These are phyloP conservation scores for Eupithecia vulgata DNA, from an alignment of 2,888 invertebrate genomes.

Conservation along the genomic window DNA sequence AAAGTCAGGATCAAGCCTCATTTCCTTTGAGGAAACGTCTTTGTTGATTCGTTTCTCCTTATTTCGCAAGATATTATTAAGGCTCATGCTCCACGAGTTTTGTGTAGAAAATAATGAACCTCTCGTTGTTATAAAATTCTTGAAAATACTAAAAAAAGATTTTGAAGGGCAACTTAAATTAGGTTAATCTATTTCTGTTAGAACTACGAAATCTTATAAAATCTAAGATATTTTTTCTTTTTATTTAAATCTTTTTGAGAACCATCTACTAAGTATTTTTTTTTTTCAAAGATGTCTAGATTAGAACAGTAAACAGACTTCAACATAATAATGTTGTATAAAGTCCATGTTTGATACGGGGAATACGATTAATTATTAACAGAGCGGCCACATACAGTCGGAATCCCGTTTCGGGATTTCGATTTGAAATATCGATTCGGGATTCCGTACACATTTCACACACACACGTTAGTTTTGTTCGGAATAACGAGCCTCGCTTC, in stretches of 20 bases:
- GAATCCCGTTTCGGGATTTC: too few species aligned
- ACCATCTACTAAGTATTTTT: background rate
- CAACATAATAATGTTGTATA: background rate
- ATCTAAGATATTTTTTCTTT: background rate
- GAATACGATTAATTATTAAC: background rate
- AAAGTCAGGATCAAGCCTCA: conserved; percentile 58
- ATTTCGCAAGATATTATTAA: conserved; percentile 59
- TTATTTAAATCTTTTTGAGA: background rate
- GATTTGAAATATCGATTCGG: too few species aligned
- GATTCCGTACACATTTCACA: too few species aligned
- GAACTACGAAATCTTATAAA: background rate
- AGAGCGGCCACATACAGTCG: too few species aligned
- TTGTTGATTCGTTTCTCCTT: conserved; percentile 66
- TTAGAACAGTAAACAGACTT: background rate
- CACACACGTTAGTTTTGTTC: too few species aligned
- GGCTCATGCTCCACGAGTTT: conserved; percentile 57
- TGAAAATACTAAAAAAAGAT: conserved; percentile 24
- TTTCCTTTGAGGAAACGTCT: conserved; percentile 63
- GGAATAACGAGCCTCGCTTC: too few species aligned
- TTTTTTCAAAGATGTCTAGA: background rate
- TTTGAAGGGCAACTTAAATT: background rate
- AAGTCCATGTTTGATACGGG: background rate
- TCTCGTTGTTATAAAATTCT: conserved; percentile 37
- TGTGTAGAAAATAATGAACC: conserved; percentile 56
- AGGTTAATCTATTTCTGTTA: background rate